These are phyloP conservation scores for Parascotia fuliginaria DNA, from an alignment of 2,888 invertebrate species.

Conservation along the genomic window DNA sequence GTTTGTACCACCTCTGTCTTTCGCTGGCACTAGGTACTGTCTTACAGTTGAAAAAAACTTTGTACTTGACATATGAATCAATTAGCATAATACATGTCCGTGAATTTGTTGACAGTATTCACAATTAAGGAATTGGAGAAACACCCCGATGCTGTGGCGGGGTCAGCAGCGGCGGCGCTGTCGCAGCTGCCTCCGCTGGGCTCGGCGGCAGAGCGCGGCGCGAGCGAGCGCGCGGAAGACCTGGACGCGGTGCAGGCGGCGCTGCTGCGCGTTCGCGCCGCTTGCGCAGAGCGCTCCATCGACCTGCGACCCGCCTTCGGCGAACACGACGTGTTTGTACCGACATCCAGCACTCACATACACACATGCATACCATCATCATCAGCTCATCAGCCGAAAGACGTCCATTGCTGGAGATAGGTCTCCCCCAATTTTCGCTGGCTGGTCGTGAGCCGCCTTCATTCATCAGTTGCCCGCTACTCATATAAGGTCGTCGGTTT, in stretches of 20 bases:
- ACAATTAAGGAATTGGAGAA: slow-evolving; percentile 89
- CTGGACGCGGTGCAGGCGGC: slow-evolving; percentile 87
- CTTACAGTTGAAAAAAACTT: too few relatives aligned
- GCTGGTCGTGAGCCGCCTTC: too few relatives aligned
- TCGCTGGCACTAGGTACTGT: too few relatives aligned
- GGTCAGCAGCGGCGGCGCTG: slow-evolving; percentile 55
- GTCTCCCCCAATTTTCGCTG: too few relatives aligned
- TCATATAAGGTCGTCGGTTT: too few relatives aligned
- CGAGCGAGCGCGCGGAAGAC: slow-evolving; percentile 41
- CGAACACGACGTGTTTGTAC: slow-evolving; percentile 88
- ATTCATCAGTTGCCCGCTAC: too few relatives aligned
- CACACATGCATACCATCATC: too few relatives aligned
- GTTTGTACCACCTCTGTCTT: too few relatives aligned
- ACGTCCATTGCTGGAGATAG: too few relatives aligned
- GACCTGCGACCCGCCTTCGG: slow-evolving; percentile 89
- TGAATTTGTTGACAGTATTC: slow-evolving; percentile 80
- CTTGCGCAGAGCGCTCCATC: slow-evolving; percentile 87
- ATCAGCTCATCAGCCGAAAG: too few relatives aligned
- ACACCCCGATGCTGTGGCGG: slow-evolving; percentile 81
- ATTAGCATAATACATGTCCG: too few relatives aligned
- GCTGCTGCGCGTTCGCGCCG: slow-evolving; percentile 87
- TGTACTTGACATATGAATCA: too few relatives aligned
- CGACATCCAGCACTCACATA: not conserved
- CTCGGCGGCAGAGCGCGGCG: slow-evolving; percentile 59
- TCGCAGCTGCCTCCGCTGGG: slow-evolving; percentile 83